These are phyloP conservation scores for Anniella stebbinsi DNA, from an alignment of 2,797 vertebrate species.

Conservation along the genomic window DNA sequence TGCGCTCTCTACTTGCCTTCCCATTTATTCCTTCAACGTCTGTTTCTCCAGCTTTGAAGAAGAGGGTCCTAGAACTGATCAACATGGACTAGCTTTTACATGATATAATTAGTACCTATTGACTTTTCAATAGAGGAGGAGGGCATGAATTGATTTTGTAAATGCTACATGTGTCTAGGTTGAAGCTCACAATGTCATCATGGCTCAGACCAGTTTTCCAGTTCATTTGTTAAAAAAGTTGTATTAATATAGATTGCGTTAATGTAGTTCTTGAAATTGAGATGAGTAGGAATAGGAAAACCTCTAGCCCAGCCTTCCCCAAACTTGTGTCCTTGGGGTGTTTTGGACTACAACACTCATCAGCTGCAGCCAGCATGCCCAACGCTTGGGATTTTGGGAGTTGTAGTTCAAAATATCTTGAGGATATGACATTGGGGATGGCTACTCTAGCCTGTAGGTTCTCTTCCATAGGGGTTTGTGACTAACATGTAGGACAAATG, in stretches of 20 bases:
- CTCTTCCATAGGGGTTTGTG: background rate
- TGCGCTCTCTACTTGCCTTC: background rate
- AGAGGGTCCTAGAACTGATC: background rate
- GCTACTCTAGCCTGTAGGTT: background rate
- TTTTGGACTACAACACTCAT: background rate
- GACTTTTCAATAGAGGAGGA: background rate
- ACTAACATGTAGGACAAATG: background rate
- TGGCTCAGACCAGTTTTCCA: background rate
- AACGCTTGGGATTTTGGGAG: background rate
- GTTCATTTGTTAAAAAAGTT: background rate
- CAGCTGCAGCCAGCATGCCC: background rate
- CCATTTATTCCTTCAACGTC: slow-evolving; percentile 8
- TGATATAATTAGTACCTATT: background rate
- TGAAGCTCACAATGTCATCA: background rate
- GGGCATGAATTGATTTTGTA: background rate
- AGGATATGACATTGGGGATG: background rate
- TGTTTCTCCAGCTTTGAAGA: background rate
- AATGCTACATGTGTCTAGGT: background rate
- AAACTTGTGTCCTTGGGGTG: background rate
- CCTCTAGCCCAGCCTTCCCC: background rate
- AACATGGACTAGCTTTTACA: background rate
- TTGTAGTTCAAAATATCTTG: background rate
- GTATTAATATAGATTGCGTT: background rate
- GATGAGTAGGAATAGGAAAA: background rate
- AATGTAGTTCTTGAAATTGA: background rate